Base-by-base conservation (phyloP, 2,113 vertebrate species). In the Protomyctophum bolini region DNA sequence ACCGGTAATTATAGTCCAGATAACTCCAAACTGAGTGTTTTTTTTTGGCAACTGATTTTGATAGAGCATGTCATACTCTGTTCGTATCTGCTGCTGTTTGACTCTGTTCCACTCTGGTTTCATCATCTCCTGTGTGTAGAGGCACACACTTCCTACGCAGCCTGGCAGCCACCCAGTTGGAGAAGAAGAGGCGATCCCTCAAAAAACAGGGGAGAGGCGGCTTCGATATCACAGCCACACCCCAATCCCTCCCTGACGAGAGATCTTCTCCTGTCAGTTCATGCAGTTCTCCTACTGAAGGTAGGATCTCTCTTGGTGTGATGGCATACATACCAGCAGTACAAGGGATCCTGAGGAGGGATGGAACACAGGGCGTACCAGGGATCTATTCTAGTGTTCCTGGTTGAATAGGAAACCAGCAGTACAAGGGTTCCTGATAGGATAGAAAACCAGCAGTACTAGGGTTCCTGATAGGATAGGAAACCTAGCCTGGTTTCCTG, bases 81-180 rank as follows among this genome's bases (percentile, higher is more conserved):
- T 28, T 15, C 6, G 14, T 15, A 21, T 10, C 21, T 21, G 45
- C 29, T 52, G 59, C 75, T 63, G 47, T 14, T 59, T 58, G 12
- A n/a, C 28, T 64, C 58, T 0, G 0, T 63, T 64, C 73, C 56
- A 29, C 4, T 10, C n/a, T n/a, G n/a, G 8, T 8, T 2, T 58
- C 9, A 28, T 51, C 45, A 15, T 57, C 4, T 62, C 9, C 68
- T n/a, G 6, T 57, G 12, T 55, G 46, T 87, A 99, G 97, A 96
- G 93, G 92, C 84, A 73, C 90, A 41, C 33, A 41, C 11, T 98
- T 98, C 89, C 89, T 98, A 87, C 94, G 94, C 74, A 95, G 86
- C 79, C 90, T 99, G 73, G 96, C 92, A 0, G 95, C 91, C 3
- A 90, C 94, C 0, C 89, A 94, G 45, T 79, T 79, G 81, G 94